Base-by-base conservation (phyloP, 1,140 invertebrate genomes). In the Diorhabda sublineata region DNA sequence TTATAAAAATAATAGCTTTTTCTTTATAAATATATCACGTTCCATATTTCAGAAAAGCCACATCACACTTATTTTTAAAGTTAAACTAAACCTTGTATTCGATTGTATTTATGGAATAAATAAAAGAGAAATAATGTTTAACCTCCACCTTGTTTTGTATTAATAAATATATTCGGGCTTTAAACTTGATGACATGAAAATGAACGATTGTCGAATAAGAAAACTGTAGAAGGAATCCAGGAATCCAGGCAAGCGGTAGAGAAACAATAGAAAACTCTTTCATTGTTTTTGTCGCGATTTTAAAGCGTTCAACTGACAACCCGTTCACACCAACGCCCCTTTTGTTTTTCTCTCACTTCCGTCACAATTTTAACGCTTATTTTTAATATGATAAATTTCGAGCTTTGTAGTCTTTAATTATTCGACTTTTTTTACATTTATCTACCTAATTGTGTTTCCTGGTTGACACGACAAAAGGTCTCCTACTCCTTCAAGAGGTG, bases 321-420 rank as follows among this genome's bases (percentile, higher is more conserved):
- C 71, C 71, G 72, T 71, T 74, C 73, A 73, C 77, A 72, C 74
- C 74, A 70, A 72, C 58, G 68, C 72, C 70, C 73, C 78, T 69
- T 76, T 80, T 79, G 78, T 80, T 80, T 80, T 79, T 78, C 77
- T 78, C 78, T 78, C 79, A 75, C 76, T 76, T 71, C 72, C 79
- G 73, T 77, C 77, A 76, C 71, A 72, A 73, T 77, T 80, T 76
- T 71, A 74, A 75, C 78, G 77, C 77, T 78, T 76, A 80, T 80
- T 80, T 80, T 80, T 79, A 80, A 80, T 80, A 78, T 80, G 79
- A 80, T 80, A 78, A 80, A 80, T 80, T 80, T 75, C 71, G 76
- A 75, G 79, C 79, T 80, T 80, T 80, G 79, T 80, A 78, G 70
- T 73, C 75, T 78, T 79, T 80, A 80, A 80, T 79, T 80, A 80